Evolutionary conservation across 2,888 invertebrate species (phyloP).

Genomic region (Morpho achilles): DNA sequence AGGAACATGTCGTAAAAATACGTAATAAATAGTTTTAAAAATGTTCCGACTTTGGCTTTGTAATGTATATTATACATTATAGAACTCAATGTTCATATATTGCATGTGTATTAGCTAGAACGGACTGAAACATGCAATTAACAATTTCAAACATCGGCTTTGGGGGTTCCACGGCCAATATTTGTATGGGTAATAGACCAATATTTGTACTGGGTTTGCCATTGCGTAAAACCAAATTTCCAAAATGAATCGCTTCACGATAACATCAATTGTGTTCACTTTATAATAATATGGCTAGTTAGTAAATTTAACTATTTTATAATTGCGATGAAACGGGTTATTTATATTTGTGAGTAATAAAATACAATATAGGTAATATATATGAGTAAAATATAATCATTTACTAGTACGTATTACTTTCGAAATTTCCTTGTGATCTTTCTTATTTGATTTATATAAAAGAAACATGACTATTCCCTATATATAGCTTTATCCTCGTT

Average conservation of each 20-base stretch:
- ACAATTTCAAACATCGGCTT: conserved; percentile 1
- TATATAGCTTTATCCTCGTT: too few relatives aligned
- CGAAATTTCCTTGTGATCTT: too few relatives aligned
- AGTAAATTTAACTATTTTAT: too few relatives aligned
- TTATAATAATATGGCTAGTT: conserved; percentile 7
- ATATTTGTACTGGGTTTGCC: conserved; percentile 13
- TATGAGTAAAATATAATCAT: background rate
- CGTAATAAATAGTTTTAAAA: too few relatives aligned
- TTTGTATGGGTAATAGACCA: conserved; percentile 14
- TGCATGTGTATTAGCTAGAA: conserved; percentile 3
- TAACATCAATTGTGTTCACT: conserved; percentile 22
- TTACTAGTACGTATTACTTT: too few relatives aligned
- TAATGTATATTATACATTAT: background rate
- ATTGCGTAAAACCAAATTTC: conserved; percentile 18
- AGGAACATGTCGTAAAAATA: too few relatives aligned
- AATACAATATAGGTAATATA: too few relatives aligned
- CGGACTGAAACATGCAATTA: conserved; percentile 1
- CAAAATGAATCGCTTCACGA: conserved; percentile 19
- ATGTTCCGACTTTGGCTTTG: too few relatives aligned
- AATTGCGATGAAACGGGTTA: too few relatives aligned
- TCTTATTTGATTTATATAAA: too few relatives aligned
- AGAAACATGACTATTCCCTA: too few relatives aligned
- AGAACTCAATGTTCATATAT: background rate
- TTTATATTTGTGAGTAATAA: too few relatives aligned
- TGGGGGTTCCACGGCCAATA: conserved; percentile 6